Percentiles rank a stretch among this genome's conserved stretches.
phyloP scores from a whole-genome alignment of 2,888 invertebrate species.

The Dryobota labecula region DNA sequence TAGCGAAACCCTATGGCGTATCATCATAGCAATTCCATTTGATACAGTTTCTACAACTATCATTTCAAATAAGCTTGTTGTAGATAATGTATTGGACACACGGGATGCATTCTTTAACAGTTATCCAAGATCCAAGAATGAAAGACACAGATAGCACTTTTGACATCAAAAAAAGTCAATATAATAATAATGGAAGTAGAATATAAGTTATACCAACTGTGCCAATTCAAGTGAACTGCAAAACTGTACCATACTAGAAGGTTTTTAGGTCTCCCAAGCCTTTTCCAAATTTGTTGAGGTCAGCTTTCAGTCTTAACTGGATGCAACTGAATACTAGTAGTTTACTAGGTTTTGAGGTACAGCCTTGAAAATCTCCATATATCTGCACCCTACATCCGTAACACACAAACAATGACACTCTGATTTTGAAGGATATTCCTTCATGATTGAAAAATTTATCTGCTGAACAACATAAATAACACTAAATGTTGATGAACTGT shows the following conservation, averaged over 20 bases:
- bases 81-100: conserved; percentile 8
- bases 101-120: neutral
- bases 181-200: neutral
- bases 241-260: neutral
- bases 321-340: too few species aligned
- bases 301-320: too few species aligned
- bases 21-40: conserved; percentile 81
- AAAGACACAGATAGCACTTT: neutral
- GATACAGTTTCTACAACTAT: conserved; percentile 4
- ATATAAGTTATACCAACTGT: neutral
- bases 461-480: too few species aligned
- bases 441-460: too few species aligned
- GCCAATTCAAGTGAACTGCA: neutral
- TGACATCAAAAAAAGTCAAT: neutral
- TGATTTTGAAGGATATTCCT: too few species aligned
- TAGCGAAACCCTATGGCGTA: conserved; percentile 87
- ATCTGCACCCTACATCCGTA: too few species aligned
- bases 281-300: neutral
- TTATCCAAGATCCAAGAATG: neutral
- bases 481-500: too few species aligned
- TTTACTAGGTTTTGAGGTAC: neutral
- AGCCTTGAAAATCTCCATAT: neutral
- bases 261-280: neutral
- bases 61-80: neutral
- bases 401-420: too few species aligned